A percentile compares a stretch with the other conserved stretches of the same genome.
Conservation (phyloP, 2,797 vertebrate genomes). For the Ara ararauna region DNA sequence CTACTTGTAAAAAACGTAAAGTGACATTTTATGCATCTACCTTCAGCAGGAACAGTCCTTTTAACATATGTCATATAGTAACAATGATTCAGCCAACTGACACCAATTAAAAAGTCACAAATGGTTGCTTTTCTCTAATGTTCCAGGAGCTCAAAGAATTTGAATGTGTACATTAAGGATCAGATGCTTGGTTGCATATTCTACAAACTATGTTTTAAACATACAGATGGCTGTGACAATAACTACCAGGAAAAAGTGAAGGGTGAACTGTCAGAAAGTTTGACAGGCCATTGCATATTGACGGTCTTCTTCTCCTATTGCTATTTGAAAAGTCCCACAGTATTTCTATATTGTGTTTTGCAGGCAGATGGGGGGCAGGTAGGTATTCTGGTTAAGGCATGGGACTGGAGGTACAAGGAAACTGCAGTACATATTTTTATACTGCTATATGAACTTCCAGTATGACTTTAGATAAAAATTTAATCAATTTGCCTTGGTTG, state of each 20-base stretch:
- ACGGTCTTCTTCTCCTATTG: background rate
- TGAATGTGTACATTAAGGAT: slow-evolving; percentile 65
- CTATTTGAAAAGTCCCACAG: background rate
- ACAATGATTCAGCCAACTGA: slow-evolving; percentile 65
- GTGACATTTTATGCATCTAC: slow-evolving; percentile 36
- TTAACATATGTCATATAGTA: slow-evolving; percentile 63
- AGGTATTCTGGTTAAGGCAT: background rate
- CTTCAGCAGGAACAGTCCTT: slow-evolving; percentile 25
- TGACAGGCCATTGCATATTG: slow-evolving; percentile 8
- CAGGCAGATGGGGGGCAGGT: background rate
- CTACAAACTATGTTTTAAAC: slow-evolving; percentile 58
- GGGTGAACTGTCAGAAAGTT: slow-evolving; percentile 37
- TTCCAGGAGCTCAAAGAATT: slow-evolving; percentile 54
- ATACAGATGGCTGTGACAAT: slow-evolving; percentile 56
- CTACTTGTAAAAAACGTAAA: slow-evolving; percentile 51
- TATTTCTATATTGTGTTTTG: background rate
- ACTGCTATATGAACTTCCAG: background rate
- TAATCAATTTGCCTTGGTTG: background rate
- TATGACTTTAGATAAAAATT: background rate
- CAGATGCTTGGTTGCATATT: slow-evolving; percentile 53
- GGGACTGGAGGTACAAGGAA: background rate
- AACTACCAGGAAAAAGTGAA: slow-evolving; percentile 38
- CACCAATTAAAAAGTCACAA: slow-evolving; percentile 75
- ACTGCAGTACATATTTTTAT: background rate
- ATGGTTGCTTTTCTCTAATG: slow-evolving; percentile 62